Evolutionary conservation across 2,113 vertebrate species (phyloP), one percentile per base, ranked within the genome.

Genomic region (Sterrhoptilus dennistouni): DNA sequence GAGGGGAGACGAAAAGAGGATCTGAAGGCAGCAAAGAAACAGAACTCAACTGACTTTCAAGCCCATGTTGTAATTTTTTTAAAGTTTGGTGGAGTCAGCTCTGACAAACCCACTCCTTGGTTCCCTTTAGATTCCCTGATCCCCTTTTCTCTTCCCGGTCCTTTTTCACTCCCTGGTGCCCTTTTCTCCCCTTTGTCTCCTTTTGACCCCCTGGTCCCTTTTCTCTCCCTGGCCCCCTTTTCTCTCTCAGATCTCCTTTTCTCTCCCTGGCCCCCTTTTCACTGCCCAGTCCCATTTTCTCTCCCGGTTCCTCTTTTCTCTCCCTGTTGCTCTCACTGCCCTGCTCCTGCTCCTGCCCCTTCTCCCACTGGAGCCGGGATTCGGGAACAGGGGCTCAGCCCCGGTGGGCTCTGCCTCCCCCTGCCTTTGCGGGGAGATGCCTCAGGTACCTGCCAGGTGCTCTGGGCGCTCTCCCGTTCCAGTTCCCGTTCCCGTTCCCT

Each of bases 1-100:
- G 42, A 88, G 44, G 63, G 47, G 52, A 71, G 75, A 3, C 44
- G 88, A 56, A 83, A 96, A 92, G 83, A 72, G 91, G 80, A 92
- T 80, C 71, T 77, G 76, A 76, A 64, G 78, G 82, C 78, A 54
- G 24, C 3, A 12, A 44, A 52, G 38, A 69, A 82, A 53, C 66
- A 80, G 84, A 91, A 81, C 66, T 70, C 45, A 85, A 24, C 52
- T 9, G 28, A 20, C 17, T 47, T 57, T 54, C 0, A 1, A 29
- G 24, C 19, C 3, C 15, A 4, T 9, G 59, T 40, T 1, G 4
- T 70, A 29, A 71, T 71, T 70, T 35, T 38, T 36, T 40, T 2
- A 8, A n/a, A 29, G 29, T 49, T 49, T 53, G 29, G 25, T 11
- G 31, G 2, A 3, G 24, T 49, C n/a, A 70, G 29, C 42, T 66